Evolutionary conservation across 1,140 invertebrate genomes (phyloP), one percentile per base, ranked within the genome.

Genomic region (Carcinoscorpius rotundicauda): DNA sequence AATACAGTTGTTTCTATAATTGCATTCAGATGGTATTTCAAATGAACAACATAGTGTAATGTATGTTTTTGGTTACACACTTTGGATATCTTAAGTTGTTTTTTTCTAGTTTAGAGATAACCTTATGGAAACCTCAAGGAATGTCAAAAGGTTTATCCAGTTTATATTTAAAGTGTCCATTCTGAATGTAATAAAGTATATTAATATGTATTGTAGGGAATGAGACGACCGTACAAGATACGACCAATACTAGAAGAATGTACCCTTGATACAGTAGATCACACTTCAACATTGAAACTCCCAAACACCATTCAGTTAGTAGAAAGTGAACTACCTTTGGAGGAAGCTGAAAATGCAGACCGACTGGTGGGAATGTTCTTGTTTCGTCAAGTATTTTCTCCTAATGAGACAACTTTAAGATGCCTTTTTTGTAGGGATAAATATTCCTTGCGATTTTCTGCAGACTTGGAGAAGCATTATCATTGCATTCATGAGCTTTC

Each of bases 391-490:
- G 67, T 72, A 52, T 70, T 69, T 57, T 72, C 72, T 4, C 70
- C 71, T 8, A 66, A 71, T 62, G 66, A 70, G 10, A 58, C 62
- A n/a, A 69, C 62, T 49, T 68, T 71, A 52, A 61, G 66, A 10
- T 73, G 72, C 63, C 60, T 72, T 51, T 71, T 73, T 53, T 73
- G 72, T 59, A 57, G 66, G 49, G 67, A 71, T n/a, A 71, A 71
- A 51, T 69, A 67, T 62, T 65, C 68, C n/a, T 61, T 71, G 8
- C 62, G 65, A 1, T 71, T 69, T 65, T 67, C 68, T 48, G 66
- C 67, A n/a, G 72, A 73, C 64, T 65, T 72, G n/a, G 72, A 73
- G 60, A 73, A 72, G 52, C 72, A 73, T 63, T 73, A 73, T 64
- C 70, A 70, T 59, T 61, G 69, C 29, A 66, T 71, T 6, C 72